Conservation (phyloP, 2,888 invertebrate species). For the Bombylius discolor region DNA sequence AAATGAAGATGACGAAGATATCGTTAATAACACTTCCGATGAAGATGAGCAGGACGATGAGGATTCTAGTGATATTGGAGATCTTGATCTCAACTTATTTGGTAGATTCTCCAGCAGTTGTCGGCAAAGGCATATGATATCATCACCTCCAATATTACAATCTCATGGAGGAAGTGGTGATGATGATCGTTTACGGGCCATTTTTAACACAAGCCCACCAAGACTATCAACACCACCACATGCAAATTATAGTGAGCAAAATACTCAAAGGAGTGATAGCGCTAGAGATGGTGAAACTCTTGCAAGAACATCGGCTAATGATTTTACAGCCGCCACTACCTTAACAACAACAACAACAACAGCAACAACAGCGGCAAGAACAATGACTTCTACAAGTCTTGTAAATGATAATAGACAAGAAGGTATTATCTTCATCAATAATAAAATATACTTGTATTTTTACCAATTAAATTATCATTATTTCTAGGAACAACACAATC, state of each 20-base stretch:
- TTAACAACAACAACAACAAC: not conserved
- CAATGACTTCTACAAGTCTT: not conserved
- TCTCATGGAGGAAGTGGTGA: not conserved
- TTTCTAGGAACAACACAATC: too few species aligned
- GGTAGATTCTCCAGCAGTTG: not conserved
- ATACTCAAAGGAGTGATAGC: too few species aligned
- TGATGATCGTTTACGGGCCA: not conserved
- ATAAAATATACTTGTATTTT: too few species aligned
- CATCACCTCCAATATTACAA: not conserved
- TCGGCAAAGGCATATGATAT: not conserved
- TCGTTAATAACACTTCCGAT: slow-evolving; percentile 6
- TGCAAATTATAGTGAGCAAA: too few species aligned
- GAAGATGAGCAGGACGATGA: not conserved
- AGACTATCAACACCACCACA: too few species aligned
- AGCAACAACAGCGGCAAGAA: not conserved
- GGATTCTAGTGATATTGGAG: slow-evolving; percentile 9
- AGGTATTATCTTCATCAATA: not conserved
- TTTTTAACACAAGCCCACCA: too few species aligned
- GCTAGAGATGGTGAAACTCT: not conserved
- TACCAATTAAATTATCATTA: too few species aligned
- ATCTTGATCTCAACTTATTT: not conserved
- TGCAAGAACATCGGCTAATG: not conserved
- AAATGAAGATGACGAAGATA: slow-evolving; percentile 6
- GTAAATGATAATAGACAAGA: not conserved
- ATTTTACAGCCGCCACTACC: too few species aligned